phyloP scores from a whole-genome alignment of 2,113 vertebrate species.

The Polypterus senegalus region DNA sequence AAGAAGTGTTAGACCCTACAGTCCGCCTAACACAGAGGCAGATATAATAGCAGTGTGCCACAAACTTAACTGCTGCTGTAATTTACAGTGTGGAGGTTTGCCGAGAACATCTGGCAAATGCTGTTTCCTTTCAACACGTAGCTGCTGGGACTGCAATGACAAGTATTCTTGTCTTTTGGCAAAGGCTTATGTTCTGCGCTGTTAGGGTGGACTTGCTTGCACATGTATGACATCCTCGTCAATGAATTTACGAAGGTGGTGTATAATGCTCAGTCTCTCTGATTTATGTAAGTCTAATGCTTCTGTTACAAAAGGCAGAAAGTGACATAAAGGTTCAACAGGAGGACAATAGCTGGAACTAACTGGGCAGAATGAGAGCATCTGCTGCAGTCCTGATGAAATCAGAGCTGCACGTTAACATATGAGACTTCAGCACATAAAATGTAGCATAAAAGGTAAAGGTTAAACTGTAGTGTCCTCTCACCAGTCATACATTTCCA shows the following conservation, averaged over 20 bases:
- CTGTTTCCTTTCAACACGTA: constrained; percentile 40
- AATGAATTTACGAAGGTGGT: constrained; percentile 1
- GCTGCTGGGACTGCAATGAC: constrained; percentile 39
- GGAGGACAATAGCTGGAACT: too few species aligned
- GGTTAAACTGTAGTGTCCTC: too few species aligned
- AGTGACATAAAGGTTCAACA: too few species aligned
- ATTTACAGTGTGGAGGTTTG: constrained; percentile 28
- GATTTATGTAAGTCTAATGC: neutral
- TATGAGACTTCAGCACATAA: too few species aligned
- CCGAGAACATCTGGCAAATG: constrained; percentile 30
- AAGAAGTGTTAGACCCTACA: constrained; percentile 31
- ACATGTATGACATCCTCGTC: constrained; percentile 14
- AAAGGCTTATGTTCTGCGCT: constrained; percentile 26
- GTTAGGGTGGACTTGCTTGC: constrained; percentile 22
- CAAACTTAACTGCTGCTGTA: constrained; percentile 18
- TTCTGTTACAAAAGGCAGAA: neutral
- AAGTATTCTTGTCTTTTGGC: constrained; percentile 21
- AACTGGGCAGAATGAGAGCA: too few species aligned
- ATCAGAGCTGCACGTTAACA: too few species aligned
- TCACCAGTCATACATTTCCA: too few species aligned
- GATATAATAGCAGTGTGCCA: constrained; percentile 33
- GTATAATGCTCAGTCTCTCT: neutral
- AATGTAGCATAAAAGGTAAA: too few species aligned
- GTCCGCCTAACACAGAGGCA: constrained; percentile 28
- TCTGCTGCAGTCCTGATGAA: too few species aligned